A percentile compares a stretch with the other conserved stretches of the same genome.
Evolutionary conservation across 64 coral and sea anemone species (phyloP).

Genomic region (Montipora efflorescens): DNA sequence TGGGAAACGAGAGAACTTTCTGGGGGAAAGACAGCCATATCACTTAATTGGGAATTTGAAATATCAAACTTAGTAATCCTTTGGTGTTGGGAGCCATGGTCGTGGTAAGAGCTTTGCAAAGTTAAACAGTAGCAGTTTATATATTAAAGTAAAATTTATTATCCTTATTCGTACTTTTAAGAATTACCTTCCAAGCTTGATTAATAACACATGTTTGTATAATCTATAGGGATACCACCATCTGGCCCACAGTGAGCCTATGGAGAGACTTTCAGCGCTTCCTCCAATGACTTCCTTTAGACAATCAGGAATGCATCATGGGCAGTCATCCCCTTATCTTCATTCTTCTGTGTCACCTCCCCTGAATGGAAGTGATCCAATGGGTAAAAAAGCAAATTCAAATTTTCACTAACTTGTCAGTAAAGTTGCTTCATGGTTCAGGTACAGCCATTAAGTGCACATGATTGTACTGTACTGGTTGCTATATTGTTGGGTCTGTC

Average conservation of each 20-base stretch:
- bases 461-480: too few species aligned
- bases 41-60: not conserved
- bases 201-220: not conserved
- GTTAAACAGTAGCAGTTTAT: too few species aligned
- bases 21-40: too few species aligned
- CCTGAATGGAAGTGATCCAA: conserved; percentile 94
- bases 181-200: not conserved
- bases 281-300: conserved; percentile 96
- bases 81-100: not conserved
- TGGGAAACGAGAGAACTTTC: too few species aligned
- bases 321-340: conserved; percentile 93
- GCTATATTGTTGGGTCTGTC: too few species aligned
- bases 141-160: too few species aligned
- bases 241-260: conserved; percentile 81
- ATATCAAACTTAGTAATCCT: not conserved
- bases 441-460: too few species aligned
- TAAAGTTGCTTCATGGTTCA: not conserved
- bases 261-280: conserved; percentile 81
- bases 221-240: conserved; percentile 80
- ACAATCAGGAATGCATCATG: conserved; percentile 84
- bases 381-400: conserved; percentile 37
- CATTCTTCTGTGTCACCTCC: conserved; percentile 96
- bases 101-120: not conserved
- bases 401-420: not conserved
- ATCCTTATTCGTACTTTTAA: not conserved